Percentiles rank a stretch among this genome's conserved stretches.
These are phyloP conservation scores for Rhinichthys klamathensis DNA, from an alignment of 2,113 vertebrate species.

Conservation along the genomic window DNA sequence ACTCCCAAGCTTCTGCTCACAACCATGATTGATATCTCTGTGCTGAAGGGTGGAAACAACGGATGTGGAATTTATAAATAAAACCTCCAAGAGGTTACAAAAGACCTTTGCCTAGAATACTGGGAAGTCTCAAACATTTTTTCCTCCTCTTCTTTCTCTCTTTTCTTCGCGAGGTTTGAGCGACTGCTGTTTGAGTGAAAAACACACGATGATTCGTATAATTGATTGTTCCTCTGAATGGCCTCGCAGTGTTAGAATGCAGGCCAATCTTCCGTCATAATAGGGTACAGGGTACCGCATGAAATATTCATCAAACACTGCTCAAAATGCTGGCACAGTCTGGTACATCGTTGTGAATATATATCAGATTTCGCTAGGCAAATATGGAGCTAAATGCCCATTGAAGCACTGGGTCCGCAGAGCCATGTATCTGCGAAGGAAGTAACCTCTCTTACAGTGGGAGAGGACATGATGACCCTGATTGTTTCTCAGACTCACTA, in stretches of 20 bases:
- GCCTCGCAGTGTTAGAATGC: slow-evolving; percentile 65
- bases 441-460: slow-evolving; percentile 63
- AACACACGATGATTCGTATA: slow-evolving; percentile 66
- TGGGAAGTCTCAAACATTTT: slow-evolving; percentile 11
- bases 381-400: slow-evolving; percentile 62
- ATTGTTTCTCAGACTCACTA: slow-evolving; percentile 64
- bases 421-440: slow-evolving; percentile 59
- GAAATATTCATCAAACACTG: slow-evolving; percentile 76
- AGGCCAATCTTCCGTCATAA: slow-evolving; percentile 70
- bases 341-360: slow-evolving; percentile 67
- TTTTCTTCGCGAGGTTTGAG: neutral
- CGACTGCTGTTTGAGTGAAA: slow-evolving; percentile 60
- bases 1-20: slow-evolving; percentile 31
- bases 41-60: slow-evolving; percentile 29
- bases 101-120: slow-evolving; percentile 45
- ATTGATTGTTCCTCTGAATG: slow-evolving; percentile 68
- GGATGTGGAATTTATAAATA: slow-evolving; percentile 55
- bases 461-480: slow-evolving; percentile 64
- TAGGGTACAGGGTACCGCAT: slow-evolving; percentile 66
- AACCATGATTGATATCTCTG: slow-evolving; percentile 45
- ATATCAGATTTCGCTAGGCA: slow-evolving; percentile 63
- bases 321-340: slow-evolving; percentile 61
- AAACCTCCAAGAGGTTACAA: slow-evolving; percentile 55
- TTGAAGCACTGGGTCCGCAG: slow-evolving; percentile 56
- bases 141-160: neutral